Conservation (phyloP, 35 echinoderm and acorn worm species). For the Ophiothrix spiculata region DNA sequence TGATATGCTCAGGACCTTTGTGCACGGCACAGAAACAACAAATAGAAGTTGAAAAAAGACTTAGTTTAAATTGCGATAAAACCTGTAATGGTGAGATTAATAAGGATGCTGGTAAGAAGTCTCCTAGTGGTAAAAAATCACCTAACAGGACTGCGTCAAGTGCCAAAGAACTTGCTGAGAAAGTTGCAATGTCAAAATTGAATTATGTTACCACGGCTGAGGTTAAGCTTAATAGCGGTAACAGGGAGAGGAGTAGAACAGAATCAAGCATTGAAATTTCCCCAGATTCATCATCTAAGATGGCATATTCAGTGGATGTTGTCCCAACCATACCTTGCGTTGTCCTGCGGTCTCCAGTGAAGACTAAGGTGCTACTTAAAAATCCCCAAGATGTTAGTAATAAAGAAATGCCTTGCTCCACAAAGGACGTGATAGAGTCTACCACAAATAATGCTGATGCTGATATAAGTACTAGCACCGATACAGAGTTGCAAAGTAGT, state of each 20-base stretch:
- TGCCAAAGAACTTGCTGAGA: not conserved
- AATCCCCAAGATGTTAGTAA: not conserved
- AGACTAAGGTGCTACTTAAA: not conserved
- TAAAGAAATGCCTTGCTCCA: not conserved
- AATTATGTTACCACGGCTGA: not conserved
- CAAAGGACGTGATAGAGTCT: not conserved
- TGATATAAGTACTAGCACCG: not conserved
- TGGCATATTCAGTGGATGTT: not conserved
- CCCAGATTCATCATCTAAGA: not conserved
- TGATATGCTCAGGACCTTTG: conserved; percentile 6
- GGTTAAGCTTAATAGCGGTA: not conserved
- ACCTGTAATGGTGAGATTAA: too few relatives aligned
- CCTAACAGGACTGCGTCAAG: not conserved
- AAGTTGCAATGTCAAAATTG: not conserved
- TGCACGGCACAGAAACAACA: not conserved
- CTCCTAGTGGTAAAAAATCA: not conserved
- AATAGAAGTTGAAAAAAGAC: not conserved
- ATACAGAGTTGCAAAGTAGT: not conserved
- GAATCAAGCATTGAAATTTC: not conserved
- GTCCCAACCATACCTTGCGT: not conserved
- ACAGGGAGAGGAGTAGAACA: not conserved
- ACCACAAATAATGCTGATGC: not conserved
- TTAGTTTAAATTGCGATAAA: too few relatives aligned
- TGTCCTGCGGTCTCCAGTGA: not conserved
- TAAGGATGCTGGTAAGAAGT: too few relatives aligned